Percentiles rank a stretch among this genome's conserved stretches.
Conservation (phyloP, 2,113 vertebrate species). For the Tylochromis polylepis region DNA sequence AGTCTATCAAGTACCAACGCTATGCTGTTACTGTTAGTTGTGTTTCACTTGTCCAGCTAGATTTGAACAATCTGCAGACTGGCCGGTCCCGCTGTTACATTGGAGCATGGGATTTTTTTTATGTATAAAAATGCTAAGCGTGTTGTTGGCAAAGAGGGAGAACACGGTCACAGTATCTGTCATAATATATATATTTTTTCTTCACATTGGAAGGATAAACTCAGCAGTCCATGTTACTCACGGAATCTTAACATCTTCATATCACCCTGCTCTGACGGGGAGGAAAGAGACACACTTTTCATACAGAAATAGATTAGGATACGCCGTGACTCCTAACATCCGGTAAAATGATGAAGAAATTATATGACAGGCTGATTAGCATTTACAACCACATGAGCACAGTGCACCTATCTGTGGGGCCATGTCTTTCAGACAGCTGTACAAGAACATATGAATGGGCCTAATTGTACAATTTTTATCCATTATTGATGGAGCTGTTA, state of each 20-base stretch:
- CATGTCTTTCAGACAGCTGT: background rate
- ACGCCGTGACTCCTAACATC: background rate
- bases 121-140: slow-evolving; percentile 19
- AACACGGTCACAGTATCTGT: slow-evolving; percentile 39
- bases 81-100: background rate
- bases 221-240: slow-evolving; percentile 28
- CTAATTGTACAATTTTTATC: background rate
- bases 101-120: background rate
- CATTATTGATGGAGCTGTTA: background rate
- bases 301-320: background rate
- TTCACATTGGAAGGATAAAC: slow-evolving; percentile 22
- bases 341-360: background rate
- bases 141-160: slow-evolving; percentile 2
- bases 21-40: slow-evolving; percentile 6
- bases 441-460: background rate
- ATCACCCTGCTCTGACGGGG: slow-evolving; percentile 1
- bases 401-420: background rate
- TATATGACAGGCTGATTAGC: background rate
- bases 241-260: slow-evolving; percentile 39
- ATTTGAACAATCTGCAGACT: slow-evolving; percentile 5
- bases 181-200: slow-evolving; percentile 12
- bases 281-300: background rate
- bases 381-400: background rate
- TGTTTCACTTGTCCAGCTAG: slow-evolving; percentile 6
- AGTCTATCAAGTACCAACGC: slow-evolving; percentile 35